These are phyloP conservation scores for Fistularia commersonii DNA, from an alignment of 2,797 vertebrate genomes.

Conservation along the genomic window DNA sequence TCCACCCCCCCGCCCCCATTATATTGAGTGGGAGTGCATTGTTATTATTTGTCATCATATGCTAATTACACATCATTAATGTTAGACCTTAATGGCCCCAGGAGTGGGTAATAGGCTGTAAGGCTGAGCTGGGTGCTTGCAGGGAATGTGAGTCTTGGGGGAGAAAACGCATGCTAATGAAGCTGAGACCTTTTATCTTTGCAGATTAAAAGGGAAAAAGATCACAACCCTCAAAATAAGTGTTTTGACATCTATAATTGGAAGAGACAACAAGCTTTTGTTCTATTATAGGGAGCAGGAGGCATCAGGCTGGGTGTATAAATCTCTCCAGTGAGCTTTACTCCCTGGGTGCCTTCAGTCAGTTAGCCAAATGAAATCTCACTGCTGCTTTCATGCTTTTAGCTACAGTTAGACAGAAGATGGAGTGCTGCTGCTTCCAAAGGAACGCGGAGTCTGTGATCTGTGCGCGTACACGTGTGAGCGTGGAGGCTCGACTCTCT, in stretches of 20 bases:
- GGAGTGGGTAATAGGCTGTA: conserved; percentile 84
- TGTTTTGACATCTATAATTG: conserved; percentile 84
- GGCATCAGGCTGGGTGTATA: conserved; percentile 64
- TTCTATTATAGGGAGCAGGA: conserved; percentile 69
- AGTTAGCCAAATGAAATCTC: conserved; percentile 78
- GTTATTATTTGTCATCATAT: conserved; percentile 95
- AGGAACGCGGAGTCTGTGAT: conserved; percentile 52
- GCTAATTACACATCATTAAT: conserved; percentile 98
- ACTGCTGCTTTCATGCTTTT: conserved; percentile 74
- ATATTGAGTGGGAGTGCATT: conserved; percentile 86
- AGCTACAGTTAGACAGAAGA: conserved; percentile 69
- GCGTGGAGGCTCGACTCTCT: conserved; percentile 52
- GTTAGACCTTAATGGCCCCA: conserved; percentile 87
- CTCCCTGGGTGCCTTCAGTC: conserved; percentile 72
- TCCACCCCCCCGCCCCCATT: conserved; percentile 68
- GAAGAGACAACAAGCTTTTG: conserved; percentile 82
- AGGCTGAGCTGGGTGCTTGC: conserved; percentile 75
- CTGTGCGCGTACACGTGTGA: conserved; percentile 44
- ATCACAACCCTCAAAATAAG: conserved; percentile 83
- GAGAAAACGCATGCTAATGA: conserved; percentile 81
- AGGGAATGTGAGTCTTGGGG: conserved; percentile 70
- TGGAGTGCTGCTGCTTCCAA: conserved; percentile 68
- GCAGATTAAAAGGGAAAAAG: conserved; percentile 88
- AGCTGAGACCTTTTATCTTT: conserved; percentile 83
- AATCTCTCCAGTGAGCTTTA: conserved; percentile 65